Percentiles rank a stretch among this genome's conserved stretches.
phyloP scores from a whole-genome alignment of 2,888 invertebrate species.

The Crocallis elinguaria region DNA sequence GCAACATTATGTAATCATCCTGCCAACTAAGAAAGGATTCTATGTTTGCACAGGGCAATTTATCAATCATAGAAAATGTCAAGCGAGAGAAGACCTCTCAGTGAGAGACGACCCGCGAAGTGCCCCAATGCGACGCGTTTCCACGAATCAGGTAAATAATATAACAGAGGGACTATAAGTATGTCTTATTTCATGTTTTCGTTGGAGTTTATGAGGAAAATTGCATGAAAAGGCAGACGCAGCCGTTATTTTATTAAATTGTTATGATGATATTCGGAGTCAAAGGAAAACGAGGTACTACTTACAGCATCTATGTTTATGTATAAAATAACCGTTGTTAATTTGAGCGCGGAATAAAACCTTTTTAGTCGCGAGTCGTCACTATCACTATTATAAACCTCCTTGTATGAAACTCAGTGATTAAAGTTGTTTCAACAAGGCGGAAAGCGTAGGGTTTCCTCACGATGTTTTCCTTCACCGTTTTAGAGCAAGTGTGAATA shows the following conservation, averaged over 20 bases:
- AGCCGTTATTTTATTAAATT: conserved; percentile 17
- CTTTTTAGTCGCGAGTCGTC: no score
- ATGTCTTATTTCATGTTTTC: neutral
- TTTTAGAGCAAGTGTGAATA: no score
- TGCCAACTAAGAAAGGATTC: conserved; percentile 17
- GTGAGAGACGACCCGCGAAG: conserved; percentile 39
- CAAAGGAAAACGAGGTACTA: no score
- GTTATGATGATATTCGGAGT: neutral
- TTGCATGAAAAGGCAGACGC: neutral
- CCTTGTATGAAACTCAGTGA: no score
- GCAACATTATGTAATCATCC: no score
- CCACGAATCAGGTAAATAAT: conserved; percentile 42
- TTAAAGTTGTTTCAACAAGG: no score
- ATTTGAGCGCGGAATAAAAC: no score
- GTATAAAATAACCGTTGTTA: no score
- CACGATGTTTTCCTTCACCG: no score
- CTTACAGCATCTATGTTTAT: no score
- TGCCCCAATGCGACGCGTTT: conserved; percentile 22
- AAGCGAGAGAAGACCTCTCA: conserved; percentile 35
- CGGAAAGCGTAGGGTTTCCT: no score
- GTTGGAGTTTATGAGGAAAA: neutral
- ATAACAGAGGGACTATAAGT: neutral
- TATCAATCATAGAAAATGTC: conserved; percentile 58
- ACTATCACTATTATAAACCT: no score
- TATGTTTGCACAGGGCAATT: conserved; percentile 47